Conservation (phyloP, 2,113 vertebrate genomes). For the Grallaria varia region DNA sequence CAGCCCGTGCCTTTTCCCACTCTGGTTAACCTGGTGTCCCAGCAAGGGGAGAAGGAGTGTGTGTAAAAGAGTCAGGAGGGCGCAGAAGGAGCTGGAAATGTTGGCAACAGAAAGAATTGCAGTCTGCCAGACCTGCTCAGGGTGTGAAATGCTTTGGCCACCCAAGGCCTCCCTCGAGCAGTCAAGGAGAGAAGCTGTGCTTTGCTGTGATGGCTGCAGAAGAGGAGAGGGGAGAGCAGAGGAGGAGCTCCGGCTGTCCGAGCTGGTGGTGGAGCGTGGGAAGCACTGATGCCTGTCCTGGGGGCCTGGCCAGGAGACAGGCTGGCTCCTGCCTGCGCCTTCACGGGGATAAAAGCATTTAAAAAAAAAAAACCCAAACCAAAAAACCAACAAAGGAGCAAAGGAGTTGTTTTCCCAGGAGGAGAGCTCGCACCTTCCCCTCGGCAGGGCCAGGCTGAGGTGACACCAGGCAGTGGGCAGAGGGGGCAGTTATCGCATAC, state of each 20-base stretch:
- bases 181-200: background rate
- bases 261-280: background rate
- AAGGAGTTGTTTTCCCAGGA: background rate
- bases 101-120: background rate
- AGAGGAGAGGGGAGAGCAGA: background rate
- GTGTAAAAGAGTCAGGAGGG: background rate
- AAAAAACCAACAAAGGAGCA: background rate
- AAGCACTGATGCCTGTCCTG: background rate
- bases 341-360: background rate
- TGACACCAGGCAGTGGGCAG: background rate
- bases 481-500: background rate
- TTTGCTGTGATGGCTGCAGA: background rate
- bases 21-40: background rate
- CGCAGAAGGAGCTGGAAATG: fast-evolving
- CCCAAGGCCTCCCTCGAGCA: background rate
- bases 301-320: background rate
- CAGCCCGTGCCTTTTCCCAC: background rate
- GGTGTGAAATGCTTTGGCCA: fast-evolving
- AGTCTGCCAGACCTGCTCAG: background rate
- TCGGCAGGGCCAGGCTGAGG: background rate
- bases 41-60: fast-evolving
- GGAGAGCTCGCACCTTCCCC: background rate
- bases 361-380: background rate
- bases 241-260: fast-evolving
- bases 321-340: background rate